phyloP scores from a whole-genome alignment of 1,140 invertebrate genomes.

The Trigoniulus corallinus region DNA sequence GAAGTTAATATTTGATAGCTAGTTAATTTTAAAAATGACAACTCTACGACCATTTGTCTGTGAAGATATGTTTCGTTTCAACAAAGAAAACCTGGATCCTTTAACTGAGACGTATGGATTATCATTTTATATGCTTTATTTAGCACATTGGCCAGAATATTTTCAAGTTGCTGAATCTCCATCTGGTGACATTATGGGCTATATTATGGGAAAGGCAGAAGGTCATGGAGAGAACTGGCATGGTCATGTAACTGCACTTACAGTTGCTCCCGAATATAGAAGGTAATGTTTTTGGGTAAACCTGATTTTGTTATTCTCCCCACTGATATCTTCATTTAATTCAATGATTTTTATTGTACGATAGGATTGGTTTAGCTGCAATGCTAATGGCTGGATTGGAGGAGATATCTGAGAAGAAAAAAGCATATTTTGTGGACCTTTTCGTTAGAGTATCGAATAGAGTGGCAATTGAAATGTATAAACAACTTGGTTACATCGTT shows the following conservation, averaged over 20 bases:
- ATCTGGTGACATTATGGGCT: conserved; percentile 92
- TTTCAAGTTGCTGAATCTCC: conserved; percentile 92
- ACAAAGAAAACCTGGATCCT: conserved; percentile 91
- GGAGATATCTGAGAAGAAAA: conserved; percentile 89
- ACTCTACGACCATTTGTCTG: conserved; percentile 82
- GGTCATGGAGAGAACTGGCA: conserved; percentile 91
- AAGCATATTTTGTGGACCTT: conserved; percentile 94
- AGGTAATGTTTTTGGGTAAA: conserved; percentile 23
- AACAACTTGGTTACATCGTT: conserved; percentile 88
- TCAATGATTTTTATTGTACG: neutral
- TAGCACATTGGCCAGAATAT: conserved; percentile 98
- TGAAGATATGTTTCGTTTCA: conserved; percentile 88
- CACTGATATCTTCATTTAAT: neutral
- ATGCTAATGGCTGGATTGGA: conserved; percentile 91
- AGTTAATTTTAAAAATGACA: conserved; percentile 48
- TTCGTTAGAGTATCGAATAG: conserved; percentile 96
- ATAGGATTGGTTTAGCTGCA: conserved; percentile 61
- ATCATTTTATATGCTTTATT: conserved; percentile 93
- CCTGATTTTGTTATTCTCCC: neutral
- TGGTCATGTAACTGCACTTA: conserved; percentile 95
- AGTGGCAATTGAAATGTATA: conserved; percentile 96
- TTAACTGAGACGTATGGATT: conserved; percentile 95
- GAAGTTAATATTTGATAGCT: too few relatives aligned
- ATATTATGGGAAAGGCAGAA: conserved; percentile 99
- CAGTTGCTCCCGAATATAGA: conserved; percentile 86